Evolutionary conservation across 2,113 vertebrate species (phyloP), one percentile per base, ranked within the genome.

Genomic region (Boulengerochromis microlepis): DNA sequence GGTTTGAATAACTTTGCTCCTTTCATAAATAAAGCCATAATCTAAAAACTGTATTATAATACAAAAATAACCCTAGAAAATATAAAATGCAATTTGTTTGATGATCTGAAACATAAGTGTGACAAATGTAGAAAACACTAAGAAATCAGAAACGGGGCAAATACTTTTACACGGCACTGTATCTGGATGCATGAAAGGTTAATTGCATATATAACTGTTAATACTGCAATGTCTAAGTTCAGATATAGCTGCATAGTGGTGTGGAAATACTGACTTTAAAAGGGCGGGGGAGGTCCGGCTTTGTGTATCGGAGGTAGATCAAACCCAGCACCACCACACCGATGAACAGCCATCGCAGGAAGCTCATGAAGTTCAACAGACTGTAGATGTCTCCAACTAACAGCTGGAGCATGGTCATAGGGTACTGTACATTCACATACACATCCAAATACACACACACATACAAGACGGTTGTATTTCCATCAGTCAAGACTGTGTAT

Each of bases 301-400:
- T 96, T 66, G 97, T 99, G 90, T 98, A 98, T 93, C 98, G 95
- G 69, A 99, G 96, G 96, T 98, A 99, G 94, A 99, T 97, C 90
- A 99, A 95, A 35, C 98, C 99, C 50, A 97, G 93, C 42, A 99
- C 98, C 24, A 97, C 98, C 54, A 99, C 91, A 15, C 98, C 99
- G 86, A 99, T 99, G 95, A 99, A 99, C 86, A 99, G 95, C 98
- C 98, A 99, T 78, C 99, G 97, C 95, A 97, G 96, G 95, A 99
- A 99, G 95, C 98, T 99, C 96, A 99, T 97, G 94, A 99, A 99
- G 96, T 98, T 99, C 94, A 99, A 84, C 83, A 99, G 97, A 87
- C 98, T 98, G 96, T 99, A 97, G 96, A 99, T 97, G 93, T 99
- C 98, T 47, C 98, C 97, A 0, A 93, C 95, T 92, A 99, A 99